Conservation (phyloP, 2,888 invertebrate species). For the Ceraclea dissimilis region DNA sequence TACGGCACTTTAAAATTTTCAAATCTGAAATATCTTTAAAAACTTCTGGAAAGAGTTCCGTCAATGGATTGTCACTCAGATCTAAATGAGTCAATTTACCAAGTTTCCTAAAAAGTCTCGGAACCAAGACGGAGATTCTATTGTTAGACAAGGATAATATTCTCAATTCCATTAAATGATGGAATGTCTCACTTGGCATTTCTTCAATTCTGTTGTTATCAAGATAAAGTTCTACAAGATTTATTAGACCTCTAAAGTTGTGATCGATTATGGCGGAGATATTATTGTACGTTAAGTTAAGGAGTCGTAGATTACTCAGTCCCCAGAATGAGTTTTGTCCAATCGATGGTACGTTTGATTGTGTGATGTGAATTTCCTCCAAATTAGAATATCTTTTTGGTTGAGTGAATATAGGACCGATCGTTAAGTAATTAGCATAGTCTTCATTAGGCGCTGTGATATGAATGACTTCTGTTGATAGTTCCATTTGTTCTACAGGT, state of each 20-base stretch:
- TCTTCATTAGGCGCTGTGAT: slow-evolving; percentile 57
- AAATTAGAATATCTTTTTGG: slow-evolving; percentile 47
- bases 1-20: slow-evolving; percentile 61
- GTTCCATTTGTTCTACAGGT: slow-evolving; percentile 57
- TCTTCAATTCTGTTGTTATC: slow-evolving; percentile 67
- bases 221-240: slow-evolving; percentile 62
- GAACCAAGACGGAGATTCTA: slow-evolving; percentile 58
- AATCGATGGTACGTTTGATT: slow-evolving; percentile 68
- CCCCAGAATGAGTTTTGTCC: slow-evolving; percentile 79
- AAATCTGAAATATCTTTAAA: slow-evolving; percentile 71
- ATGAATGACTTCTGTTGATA: slow-evolving; percentile 55
- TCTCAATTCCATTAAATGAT: slow-evolving; percentile 61
- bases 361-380: slow-evolving; percentile 63
- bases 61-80: slow-evolving; percentile 66
- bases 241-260: slow-evolving; percentile 70
- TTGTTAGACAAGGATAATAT: slow-evolving; percentile 60
- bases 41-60: slow-evolving; percentile 69
- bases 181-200: slow-evolving; percentile 69
- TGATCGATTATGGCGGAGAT: slow-evolving; percentile 60
- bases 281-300: slow-evolving; percentile 68
- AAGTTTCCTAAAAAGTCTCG: slow-evolving; percentile 66
- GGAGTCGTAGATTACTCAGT: slow-evolving; percentile 49
- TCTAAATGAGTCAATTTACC: slow-evolving; percentile 64
- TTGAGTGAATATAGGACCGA: slow-evolving; percentile 61
- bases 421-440: slow-evolving; percentile 55